A percentile compares a stretch with the other conserved stretches of the same genome.
These are phyloP conservation scores for Apotomis turbidana DNA, from an alignment of 2,888 invertebrate species.

Conservation along the genomic window DNA sequence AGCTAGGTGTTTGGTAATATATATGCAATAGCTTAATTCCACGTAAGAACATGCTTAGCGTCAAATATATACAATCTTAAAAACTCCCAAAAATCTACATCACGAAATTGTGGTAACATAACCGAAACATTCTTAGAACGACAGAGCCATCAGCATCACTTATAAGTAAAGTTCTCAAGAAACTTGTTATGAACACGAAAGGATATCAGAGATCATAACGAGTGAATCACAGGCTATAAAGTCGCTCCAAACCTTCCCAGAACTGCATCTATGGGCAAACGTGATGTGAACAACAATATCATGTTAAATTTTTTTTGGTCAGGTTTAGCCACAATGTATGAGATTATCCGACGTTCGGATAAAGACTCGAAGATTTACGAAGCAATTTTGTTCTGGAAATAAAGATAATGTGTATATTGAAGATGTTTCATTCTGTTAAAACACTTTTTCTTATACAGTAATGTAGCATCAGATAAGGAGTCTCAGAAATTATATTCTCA, in stretches of 20 bases:
- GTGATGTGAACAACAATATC: constrained; percentile 50
- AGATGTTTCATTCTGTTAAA: not conserved
- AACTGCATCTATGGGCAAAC: constrained; percentile 59
- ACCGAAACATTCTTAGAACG: constrained; percentile 36
- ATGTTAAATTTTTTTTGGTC: constrained; percentile 39
- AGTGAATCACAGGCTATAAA: constrained; percentile 70
- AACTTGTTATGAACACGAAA: constrained; percentile 64
- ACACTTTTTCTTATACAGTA: not conserved
- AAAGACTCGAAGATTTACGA: constrained; percentile 15
- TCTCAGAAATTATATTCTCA: no score
- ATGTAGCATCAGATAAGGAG: not conserved
- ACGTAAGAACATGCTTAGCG: not conserved
- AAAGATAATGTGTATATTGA: not conserved
- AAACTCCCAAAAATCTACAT: not conserved
- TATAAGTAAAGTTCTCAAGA: constrained; percentile 45
- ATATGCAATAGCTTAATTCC: no score
- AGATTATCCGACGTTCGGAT: constrained; percentile 22
- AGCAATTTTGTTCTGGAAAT: constrained; percentile 22
- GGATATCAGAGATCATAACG: constrained; percentile 73
- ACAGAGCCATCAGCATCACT: constrained; percentile 33
- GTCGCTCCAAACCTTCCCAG: constrained; percentile 66
- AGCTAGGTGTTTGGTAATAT: no score
- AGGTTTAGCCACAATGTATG: constrained; percentile 30
- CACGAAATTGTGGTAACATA: constrained; percentile 7
- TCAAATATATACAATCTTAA: not conserved